Evolutionary conservation across 2,113 vertebrate genomes (phyloP).

Genomic region (Otus sunia): DNA sequence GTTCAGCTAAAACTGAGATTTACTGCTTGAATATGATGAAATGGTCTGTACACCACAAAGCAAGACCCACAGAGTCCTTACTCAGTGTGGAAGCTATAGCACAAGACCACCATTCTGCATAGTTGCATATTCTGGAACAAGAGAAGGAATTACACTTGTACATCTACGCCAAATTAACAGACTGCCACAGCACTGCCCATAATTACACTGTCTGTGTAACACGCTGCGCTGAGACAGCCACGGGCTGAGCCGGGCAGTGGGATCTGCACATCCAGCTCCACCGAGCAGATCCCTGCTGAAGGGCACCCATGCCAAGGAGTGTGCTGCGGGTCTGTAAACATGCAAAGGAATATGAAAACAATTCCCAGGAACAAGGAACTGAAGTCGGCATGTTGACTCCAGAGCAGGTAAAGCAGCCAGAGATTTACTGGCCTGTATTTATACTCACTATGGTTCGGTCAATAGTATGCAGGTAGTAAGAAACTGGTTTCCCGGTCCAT

Average conservation of each 20-base stretch:
- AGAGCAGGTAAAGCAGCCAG: not conserved
- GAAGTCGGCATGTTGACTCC: not conserved
- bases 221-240: not conserved
- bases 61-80: not conserved
- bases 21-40: not conserved
- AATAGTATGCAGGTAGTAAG: conserved; percentile 99
- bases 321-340: not conserved
- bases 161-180: not conserved
- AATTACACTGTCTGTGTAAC: not conserved
- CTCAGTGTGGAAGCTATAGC: not conserved
- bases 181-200: not conserved
- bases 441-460: conserved; percentile 98
- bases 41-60: not conserved
- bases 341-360: fast-evolving
- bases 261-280: too few relatives aligned
- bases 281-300: not conserved
- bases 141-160: not conserved
- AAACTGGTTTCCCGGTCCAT: conserved; percentile 98
- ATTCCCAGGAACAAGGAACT: too few relatives aligned
- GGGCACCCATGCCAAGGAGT: not conserved
- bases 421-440: fast-evolving
- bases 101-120: not conserved
- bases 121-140: not conserved
- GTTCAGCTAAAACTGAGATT: not conserved
- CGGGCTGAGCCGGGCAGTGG: not conserved